Base-by-base conservation (phyloP, 2,888 invertebrate genomes). In the Campoletis raptor region DNA sequence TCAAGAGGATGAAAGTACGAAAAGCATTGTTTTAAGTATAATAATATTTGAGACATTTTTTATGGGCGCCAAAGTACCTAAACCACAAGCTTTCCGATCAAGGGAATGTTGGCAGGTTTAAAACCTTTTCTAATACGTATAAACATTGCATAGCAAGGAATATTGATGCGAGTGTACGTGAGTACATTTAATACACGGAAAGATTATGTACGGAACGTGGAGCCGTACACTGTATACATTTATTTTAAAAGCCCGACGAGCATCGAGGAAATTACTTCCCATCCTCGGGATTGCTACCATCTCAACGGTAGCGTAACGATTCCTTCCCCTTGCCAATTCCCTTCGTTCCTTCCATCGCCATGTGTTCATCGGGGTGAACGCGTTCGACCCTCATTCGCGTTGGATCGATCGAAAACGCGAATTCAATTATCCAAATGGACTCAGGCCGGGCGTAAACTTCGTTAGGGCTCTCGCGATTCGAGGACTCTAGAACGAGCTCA, bases 361-460 rank as follows among this genome's bases (percentile, higher is more conserved):
- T 69, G 83, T 83, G 80, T 72, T 72, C 80, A 81, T 48, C 57
- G 73, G 78, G 54, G 48, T 37, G 74, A 76, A 77, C 37, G 57
- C 64, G 78, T 67, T 77, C 79, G 61, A 73, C 57, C 72, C 70
- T 70, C 64, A 81, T 81, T 77, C 81, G 36, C 66, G 86, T 86
- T 74, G 78, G 86, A 85, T 88, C 85, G 85, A 88, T 88, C 81
- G 86, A 86, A 85, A 83, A 83, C 81, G 87, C 82, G 85, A 87
- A 88, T 88, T 86, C 84, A 87, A 88, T 87, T 87, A 88, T 84
- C 86, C 82, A 85, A 88, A 87, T 83, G 87, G 85, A 87, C 80
- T 84, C 87, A 79, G 86, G 82, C 85, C 84, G 87, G 84, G 88
- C 84, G 85, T 87, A 88, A 88, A 87, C 86, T 86, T 86, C 86